Evolutionary conservation across 2,797 vertebrate species (phyloP).

Genomic region (Bothrops alternatus): DNA sequence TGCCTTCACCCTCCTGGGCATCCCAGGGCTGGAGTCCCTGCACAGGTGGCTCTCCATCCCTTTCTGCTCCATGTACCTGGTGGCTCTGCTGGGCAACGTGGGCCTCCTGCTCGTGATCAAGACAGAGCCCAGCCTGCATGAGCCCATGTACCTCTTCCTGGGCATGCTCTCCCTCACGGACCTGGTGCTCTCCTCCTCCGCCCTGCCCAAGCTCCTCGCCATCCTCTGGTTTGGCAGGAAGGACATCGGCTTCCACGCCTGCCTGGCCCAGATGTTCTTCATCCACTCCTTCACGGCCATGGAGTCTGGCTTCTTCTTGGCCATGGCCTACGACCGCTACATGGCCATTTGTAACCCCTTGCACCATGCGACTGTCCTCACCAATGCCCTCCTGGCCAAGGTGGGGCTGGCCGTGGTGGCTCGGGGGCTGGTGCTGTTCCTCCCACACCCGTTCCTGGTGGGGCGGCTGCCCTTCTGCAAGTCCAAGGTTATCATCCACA

Average conservation of each 20-base stretch:
- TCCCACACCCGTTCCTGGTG: slow-evolving; percentile 1
- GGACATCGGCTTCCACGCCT: not conserved
- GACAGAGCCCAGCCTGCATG: not conserved
- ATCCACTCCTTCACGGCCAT: not conserved
- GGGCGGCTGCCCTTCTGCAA: not conserved
- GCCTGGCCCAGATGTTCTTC: not conserved
- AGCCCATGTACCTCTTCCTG: not conserved
- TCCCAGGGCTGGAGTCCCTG: not conserved
- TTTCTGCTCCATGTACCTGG: not conserved
- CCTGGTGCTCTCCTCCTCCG: not conserved
- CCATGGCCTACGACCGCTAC: not conserved
- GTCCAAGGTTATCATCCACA: slow-evolving; percentile 7
- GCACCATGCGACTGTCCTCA: not conserved
- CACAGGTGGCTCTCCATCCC: not conserved
- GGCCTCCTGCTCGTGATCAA: not conserved
- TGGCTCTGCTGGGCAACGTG: not conserved
- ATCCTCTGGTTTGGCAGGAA: not conserved
- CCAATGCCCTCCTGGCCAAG: not conserved
- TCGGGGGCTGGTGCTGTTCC: not conserved
- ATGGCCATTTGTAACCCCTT: not conserved
- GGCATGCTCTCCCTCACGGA: not conserved
- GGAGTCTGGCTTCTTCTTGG: not conserved
- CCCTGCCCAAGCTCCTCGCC: not conserved
- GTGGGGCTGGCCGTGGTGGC: not conserved
- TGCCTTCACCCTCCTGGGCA: not conserved